Evolutionary conservation across 2,113 vertebrate genomes (phyloP).

Genomic region (Mormoops blainvillei): DNA sequence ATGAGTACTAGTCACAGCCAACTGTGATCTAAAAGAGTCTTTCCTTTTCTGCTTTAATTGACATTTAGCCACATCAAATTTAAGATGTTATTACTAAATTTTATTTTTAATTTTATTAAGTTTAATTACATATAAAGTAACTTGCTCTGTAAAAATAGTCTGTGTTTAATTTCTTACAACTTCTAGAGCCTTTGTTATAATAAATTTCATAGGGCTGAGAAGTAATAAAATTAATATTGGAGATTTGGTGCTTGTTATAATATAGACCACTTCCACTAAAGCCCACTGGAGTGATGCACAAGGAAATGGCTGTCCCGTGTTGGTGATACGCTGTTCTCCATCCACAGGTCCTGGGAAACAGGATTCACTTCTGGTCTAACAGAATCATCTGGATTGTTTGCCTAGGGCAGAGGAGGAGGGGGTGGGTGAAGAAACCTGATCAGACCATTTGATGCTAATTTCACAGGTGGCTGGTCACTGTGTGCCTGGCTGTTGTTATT

Average conservation of each 20-base stretch:
- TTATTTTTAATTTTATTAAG: slow-evolving; percentile 70
- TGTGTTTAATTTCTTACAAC: slow-evolving; percentile 72
- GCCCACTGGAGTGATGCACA: slow-evolving; percentile 30
- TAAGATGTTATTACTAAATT: slow-evolving; percentile 69
- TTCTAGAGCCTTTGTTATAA: slow-evolving; percentile 69
- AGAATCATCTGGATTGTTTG: slow-evolving; percentile 20
- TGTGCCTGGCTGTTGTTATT: neutral
- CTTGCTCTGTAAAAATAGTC: slow-evolving; percentile 47
- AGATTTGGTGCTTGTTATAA: slow-evolving; percentile 70
- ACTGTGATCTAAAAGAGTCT: neutral
- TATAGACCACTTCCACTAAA: slow-evolving; percentile 57
- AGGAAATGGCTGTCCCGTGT: slow-evolving; percentile 2
- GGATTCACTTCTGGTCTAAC: slow-evolving; percentile 30
- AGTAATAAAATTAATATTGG: slow-evolving; percentile 74
- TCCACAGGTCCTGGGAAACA: slow-evolving; percentile 45
- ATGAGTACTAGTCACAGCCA: neutral
- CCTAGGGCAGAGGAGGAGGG: slow-evolving; percentile 35
- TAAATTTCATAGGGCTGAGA: slow-evolving; percentile 70
- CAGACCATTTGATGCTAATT: slow-evolving; percentile 46
- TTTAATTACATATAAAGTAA: slow-evolving; percentile 77
- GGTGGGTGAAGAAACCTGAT: slow-evolving; percentile 32
- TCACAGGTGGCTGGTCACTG: slow-evolving; percentile 61
- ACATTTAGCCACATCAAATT: slow-evolving; percentile 47
- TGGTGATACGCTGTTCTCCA: slow-evolving; percentile 16
- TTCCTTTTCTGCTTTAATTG: slow-evolving; percentile 34